Conservation (phyloP, 2,113 vertebrate genomes). For the Chrysochloris asiatica region DNA sequence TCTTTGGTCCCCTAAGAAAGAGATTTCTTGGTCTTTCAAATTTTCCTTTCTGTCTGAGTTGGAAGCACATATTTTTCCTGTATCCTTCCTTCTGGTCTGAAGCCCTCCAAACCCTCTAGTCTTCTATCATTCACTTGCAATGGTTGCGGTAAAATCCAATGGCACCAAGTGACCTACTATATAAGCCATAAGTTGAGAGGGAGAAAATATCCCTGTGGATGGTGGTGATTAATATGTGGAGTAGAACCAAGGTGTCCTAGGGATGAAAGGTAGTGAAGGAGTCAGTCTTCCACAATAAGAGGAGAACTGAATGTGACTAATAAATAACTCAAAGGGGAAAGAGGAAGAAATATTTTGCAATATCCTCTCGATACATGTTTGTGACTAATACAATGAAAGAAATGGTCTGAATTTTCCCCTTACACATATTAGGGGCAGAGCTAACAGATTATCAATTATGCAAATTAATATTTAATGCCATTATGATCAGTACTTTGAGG, state of each 20-base stretch:
- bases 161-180: background rate
- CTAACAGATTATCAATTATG: background rate
- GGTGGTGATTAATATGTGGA: rapidly evolving
- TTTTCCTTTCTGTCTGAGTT: background rate
- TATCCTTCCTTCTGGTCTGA: background rate
- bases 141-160: background rate
- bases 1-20: background rate
- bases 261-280: background rate
- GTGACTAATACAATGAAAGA: background rate
- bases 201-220: background rate
- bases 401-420: background rate
- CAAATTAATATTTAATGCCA: background rate
- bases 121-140: background rate
- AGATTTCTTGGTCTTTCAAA: background rate
- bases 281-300: background rate
- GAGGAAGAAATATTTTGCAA: background rate
- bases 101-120: background rate
- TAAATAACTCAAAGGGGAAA: background rate
- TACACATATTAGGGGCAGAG: conserved; percentile 12
- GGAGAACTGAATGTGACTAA: background rate
- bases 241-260: background rate
- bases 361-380: background rate
- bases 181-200: background rate
- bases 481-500: background rate
- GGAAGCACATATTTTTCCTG: background rate